Percentiles rank a stretch among this genome's conserved stretches.
Conservation (phyloP, 2,797 vertebrate genomes). For the Coracias cyanogaster region DNA sequence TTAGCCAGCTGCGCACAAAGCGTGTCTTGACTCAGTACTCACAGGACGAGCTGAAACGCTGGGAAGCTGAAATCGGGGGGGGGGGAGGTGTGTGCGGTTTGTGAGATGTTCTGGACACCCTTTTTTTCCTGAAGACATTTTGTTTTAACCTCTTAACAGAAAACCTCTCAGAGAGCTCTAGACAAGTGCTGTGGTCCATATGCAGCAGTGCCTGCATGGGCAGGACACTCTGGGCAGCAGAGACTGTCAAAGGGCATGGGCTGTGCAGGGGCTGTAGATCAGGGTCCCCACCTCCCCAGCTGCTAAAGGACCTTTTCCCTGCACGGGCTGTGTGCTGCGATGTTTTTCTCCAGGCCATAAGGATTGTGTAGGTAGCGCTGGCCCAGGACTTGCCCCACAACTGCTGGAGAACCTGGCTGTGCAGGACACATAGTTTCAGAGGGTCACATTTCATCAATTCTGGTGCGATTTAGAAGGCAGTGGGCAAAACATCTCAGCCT, state of each 20-base stretch:
- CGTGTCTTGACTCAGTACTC: neutral
- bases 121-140: neutral
- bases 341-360: neutral
- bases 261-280: neutral
- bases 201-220: neutral
- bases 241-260: neutral
- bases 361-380: neutral
- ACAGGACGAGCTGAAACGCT: neutral
- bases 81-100: too few relatives aligned
- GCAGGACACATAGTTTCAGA: neutral
- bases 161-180: neutral
- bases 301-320: neutral
- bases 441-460: neutral
- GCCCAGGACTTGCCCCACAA: neutral
- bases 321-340: accelerated
- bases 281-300: neutral
- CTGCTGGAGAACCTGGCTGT: neutral
- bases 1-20: neutral
- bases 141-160: too few relatives aligned
- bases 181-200: accelerated
- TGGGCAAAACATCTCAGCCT: neutral
- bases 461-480: neutral
- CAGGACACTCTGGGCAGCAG: neutral
- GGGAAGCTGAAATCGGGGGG: neutral
- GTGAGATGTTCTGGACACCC: neutral